phyloP scores from a whole-genome alignment of 2,113 vertebrate species.

The Ctenodactylus gundi region DNA sequence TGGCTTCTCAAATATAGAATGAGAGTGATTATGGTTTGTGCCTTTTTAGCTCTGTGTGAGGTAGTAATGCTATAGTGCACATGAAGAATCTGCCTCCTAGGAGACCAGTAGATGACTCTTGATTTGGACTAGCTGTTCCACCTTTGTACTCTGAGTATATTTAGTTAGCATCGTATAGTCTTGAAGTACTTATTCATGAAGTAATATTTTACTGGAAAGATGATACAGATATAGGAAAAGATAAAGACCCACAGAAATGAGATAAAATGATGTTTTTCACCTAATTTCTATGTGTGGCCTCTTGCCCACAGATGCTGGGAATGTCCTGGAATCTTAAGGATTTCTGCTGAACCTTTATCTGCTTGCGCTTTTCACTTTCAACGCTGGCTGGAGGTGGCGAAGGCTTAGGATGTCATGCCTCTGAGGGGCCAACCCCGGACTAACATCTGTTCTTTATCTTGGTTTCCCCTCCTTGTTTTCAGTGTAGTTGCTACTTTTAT shows the following conservation, averaged over 20 bases:
- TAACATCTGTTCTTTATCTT: background rate
- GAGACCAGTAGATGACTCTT: background rate
- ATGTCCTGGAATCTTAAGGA: background rate
- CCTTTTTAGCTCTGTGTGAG: background rate
- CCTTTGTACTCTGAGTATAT: background rate
- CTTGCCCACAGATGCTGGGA: background rate
- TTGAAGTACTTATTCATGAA: background rate
- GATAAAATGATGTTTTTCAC: background rate
- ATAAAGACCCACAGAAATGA: background rate
- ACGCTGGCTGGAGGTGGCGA: background rate
- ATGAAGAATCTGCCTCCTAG: background rate
- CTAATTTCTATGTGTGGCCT: background rate
- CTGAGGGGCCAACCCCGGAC: background rate
- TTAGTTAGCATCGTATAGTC: background rate
- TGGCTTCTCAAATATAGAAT: constrained; percentile 12
- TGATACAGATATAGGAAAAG: background rate
- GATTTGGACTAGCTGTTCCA: background rate
- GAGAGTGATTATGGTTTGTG: background rate
- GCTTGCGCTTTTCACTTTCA: background rate
- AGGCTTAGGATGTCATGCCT: background rate
- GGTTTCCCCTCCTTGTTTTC: background rate
- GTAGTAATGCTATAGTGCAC: background rate
- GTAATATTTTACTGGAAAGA: background rate
- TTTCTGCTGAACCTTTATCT: background rate
- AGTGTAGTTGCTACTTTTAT: background rate